Percentiles rank a stretch among this genome's conserved stretches.
Conservation (phyloP, 2,113 vertebrate species). For the Amphilophus citrinellus region DNA sequence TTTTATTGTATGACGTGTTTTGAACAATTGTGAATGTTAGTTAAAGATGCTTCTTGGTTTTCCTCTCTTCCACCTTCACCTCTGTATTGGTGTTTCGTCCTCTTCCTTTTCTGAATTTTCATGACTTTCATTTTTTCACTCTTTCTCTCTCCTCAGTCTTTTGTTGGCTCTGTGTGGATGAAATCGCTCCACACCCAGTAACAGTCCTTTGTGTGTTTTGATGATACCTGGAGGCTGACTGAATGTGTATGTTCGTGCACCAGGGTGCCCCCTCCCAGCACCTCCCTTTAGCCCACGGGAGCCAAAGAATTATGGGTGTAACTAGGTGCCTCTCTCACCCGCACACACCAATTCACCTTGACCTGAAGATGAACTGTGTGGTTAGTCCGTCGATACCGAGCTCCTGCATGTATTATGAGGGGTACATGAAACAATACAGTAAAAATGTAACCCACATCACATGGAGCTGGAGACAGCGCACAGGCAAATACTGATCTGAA, state of each 20-base stretch:
- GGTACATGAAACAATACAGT: not conserved
- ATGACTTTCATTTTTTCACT: not conserved
- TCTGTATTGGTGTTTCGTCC: not conserved
- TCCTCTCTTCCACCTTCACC: not conserved
- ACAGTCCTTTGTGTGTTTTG: constrained; percentile 55
- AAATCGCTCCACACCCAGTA: constrained; percentile 50
- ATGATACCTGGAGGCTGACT: constrained; percentile 57
- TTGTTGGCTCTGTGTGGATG: constrained; percentile 36
- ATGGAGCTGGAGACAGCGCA: not conserved
- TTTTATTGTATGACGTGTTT: not conserved
- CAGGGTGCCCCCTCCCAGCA: constrained; percentile 19
- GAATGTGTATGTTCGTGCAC: constrained; percentile 1
- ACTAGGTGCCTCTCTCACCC: not conserved
- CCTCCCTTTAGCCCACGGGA: constrained; percentile 55
- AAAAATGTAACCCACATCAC: not conserved
- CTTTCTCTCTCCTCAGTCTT: constrained; percentile 1
- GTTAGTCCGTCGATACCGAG: not conserved
- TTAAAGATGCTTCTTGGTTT: not conserved
- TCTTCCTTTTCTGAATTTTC: not conserved
- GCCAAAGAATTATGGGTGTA: constrained; percentile 36
- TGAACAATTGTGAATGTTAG: not conserved
- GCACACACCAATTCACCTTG: constrained; percentile 44
- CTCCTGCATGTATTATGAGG: not conserved
- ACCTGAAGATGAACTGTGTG: constrained; percentile 48
- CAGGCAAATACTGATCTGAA: not conserved